Percentiles rank a stretch among this genome's conserved stretches.
Evolutionary conservation across 1,140 invertebrate genomes (phyloP).

Genomic region (Drosophila sproati): DNA sequence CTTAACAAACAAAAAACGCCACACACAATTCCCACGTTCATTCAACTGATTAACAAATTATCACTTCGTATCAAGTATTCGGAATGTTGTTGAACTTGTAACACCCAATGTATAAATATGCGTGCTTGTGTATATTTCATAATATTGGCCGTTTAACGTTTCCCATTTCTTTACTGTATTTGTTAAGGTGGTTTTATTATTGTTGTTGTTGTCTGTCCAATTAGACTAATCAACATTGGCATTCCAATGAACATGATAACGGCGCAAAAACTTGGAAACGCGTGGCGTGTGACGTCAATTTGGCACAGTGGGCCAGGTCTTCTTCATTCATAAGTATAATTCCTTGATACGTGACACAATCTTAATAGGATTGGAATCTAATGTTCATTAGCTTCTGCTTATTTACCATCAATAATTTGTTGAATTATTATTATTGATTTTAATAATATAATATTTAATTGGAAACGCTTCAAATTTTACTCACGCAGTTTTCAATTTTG

Average conservation of each 20-base stretch:
- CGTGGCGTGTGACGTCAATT: constrained; percentile 40
- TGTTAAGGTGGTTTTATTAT: background rate
- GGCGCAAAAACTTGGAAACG: constrained; percentile 44
- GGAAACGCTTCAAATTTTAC: too few species aligned
- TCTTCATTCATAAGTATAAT: too few species aligned
- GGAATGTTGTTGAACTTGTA: constrained; percentile 37
- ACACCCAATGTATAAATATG: constrained; percentile 5
- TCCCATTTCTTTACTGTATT: constrained; percentile 5
- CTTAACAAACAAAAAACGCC: constrained; percentile 19
- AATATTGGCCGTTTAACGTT: background rate
- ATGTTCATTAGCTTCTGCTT: too few species aligned
- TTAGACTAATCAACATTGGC: constrained; percentile 13
- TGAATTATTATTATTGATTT: too few species aligned
- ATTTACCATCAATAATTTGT: too few species aligned
- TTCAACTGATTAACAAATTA: constrained; percentile 55
- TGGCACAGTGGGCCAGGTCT: constrained; percentile 27
- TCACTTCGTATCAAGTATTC: constrained; percentile 27
- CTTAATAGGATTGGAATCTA: too few species aligned
- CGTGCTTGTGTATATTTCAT: background rate
- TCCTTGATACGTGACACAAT: too few species aligned
- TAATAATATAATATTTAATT: too few species aligned
- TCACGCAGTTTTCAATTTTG: too few species aligned
- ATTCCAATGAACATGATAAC: constrained; percentile 22
- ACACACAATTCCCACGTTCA: constrained; percentile 58
- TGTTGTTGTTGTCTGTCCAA: constrained; percentile 11